These are phyloP conservation scores for Micropoecilia bifurca DNA, from an alignment of 2,797 vertebrate species.

Conservation along the genomic window DNA sequence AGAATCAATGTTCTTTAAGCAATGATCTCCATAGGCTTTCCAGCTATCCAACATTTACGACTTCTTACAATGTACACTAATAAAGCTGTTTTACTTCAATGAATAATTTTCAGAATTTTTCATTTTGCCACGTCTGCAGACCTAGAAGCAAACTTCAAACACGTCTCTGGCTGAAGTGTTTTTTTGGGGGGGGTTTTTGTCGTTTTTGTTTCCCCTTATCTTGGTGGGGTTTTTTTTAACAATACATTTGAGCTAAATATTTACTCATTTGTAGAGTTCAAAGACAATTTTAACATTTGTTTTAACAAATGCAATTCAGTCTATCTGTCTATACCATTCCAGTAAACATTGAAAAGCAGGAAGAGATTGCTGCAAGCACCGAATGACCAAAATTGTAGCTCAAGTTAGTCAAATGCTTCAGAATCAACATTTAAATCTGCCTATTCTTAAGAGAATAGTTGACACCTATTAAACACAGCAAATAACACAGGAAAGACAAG, in stretches of 20 bases:
- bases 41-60: slow-evolving; percentile 89
- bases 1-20: slow-evolving; percentile 86
- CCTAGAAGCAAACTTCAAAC: neutral
- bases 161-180: neutral
- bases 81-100: slow-evolving; percentile 90
- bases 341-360: neutral
- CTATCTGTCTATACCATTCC: neutral
- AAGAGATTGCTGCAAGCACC: neutral
- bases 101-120: slow-evolving; percentile 8
- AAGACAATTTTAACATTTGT: too few species aligned
- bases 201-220: neutral
- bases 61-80: slow-evolving; percentile 93
- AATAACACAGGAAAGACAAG: too few species aligned
- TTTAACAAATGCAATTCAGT: neutral
- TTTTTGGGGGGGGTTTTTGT: neutral
- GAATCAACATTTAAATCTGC: too few species aligned
- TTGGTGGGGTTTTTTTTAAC: neutral
- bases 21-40: slow-evolving; percentile 83
- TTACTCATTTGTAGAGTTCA: neutral
- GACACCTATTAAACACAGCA: too few species aligned
- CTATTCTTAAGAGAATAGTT: too few species aligned
- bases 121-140: neutral
- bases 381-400: too few species aligned
- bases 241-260: neutral
- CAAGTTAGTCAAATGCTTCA: too few species aligned